phyloP scores from a whole-genome alignment of 2,113 vertebrate species.

The Vicugna pacos region DNA sequence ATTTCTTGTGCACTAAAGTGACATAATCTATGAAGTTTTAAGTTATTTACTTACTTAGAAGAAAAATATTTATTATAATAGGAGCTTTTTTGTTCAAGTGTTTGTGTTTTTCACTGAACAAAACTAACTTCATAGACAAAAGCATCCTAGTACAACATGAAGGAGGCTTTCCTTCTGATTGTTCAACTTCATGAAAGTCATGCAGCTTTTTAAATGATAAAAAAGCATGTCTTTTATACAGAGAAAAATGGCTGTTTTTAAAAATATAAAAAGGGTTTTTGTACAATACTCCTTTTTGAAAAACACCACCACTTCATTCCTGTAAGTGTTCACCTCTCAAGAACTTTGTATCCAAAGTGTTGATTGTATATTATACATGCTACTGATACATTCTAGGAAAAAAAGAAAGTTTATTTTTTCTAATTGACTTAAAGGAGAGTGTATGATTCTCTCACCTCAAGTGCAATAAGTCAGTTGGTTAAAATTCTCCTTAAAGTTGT shows the following conservation, averaged over 20 bases:
- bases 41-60: conserved; percentile 32
- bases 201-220: conserved; percentile 30
- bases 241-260: conserved; percentile 50
- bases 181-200: conserved; percentile 58
- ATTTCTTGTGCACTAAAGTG: conserved; percentile 30
- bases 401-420: conserved; percentile 76
- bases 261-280: conserved; percentile 10
- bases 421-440: not conserved
- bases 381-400: conserved; percentile 58
- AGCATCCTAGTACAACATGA: conserved; percentile 42
- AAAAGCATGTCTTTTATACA: not conserved
- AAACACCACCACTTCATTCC: conserved; percentile 35
- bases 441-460: conserved; percentile 37
- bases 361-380: conserved; percentile 22
- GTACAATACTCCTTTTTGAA: conserved; percentile 49
- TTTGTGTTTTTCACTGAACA: conserved; percentile 72
- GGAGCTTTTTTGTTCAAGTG: conserved; percentile 23
- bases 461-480: conserved; percentile 44
- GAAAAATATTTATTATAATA: conserved; percentile 39
- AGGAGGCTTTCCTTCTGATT: not conserved
- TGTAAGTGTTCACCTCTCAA: conserved; percentile 50
- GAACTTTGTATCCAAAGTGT: conserved; percentile 56
- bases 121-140: conserved; percentile 77
- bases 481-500: conserved; percentile 37
- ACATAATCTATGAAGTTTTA: not conserved